Evolutionary conservation across 1,140 invertebrate species (phyloP).

Genomic region (Platorchestia sp.): DNA sequence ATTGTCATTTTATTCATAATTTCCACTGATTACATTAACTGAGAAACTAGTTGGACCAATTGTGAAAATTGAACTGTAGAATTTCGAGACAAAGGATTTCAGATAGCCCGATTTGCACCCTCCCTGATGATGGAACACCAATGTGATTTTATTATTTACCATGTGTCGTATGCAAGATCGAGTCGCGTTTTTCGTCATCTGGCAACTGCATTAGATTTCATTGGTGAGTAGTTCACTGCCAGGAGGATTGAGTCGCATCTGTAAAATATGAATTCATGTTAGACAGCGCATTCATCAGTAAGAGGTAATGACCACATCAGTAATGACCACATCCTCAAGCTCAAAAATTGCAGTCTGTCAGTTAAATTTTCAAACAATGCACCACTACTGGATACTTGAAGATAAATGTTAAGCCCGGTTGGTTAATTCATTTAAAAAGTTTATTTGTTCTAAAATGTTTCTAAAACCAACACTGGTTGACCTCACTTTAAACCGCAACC

Average conservation of each 20-base stretch:
- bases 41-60: neutral
- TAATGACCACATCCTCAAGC: no score
- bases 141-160: no score
- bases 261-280: neutral
- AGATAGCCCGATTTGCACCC: no score
- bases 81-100: no score
- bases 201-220: neutral
- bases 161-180: neutral
- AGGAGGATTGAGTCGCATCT: slow-evolving; percentile 38
- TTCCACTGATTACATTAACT: neutral
- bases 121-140: no score
- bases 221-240: slow-evolving; percentile 37
- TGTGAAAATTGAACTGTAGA: neutral
- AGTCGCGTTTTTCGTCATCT: neutral
- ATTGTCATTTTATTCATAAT: neutral
- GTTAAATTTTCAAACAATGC: neutral
- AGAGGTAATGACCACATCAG: no score
- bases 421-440: neutral
- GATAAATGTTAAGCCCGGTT: neutral
- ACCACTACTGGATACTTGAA: neutral
- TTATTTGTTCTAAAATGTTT: no score
- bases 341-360: neutral
- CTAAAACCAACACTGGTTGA: neutral
- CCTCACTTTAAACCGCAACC: no score
- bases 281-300: neutral